A percentile compares a stretch with the other conserved stretches of the same genome.
Conservation (phyloP, 2,888 invertebrate species). For the Halictus quadricinctus region DNA sequence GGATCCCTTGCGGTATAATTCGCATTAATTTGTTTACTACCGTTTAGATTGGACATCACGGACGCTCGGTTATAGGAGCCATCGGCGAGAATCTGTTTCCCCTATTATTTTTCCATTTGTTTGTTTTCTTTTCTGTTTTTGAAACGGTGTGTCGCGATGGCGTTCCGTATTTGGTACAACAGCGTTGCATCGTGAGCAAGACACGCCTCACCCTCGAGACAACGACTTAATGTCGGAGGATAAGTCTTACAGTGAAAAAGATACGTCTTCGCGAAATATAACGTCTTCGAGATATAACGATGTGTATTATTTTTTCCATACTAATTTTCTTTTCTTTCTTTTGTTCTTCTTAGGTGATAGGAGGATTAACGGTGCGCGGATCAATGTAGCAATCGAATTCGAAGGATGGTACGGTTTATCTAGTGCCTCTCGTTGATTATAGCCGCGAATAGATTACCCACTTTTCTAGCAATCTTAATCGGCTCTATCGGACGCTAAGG, state of each 20-base stretch:
- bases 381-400: neutral
- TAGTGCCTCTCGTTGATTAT: slow-evolving; percentile 38
- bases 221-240: slow-evolving; percentile 26
- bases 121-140: neutral
- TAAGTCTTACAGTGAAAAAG: slow-evolving; percentile 34
- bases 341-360: neutral
- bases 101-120: neutral
- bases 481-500: slow-evolving; percentile 30
- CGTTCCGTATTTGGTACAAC: slow-evolving; percentile 15
- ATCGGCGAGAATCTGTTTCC: slow-evolving; percentile 4
- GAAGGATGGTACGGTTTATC: slow-evolving; percentile 14
- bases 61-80: slow-evolving; percentile 34
- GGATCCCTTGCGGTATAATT: slow-evolving; percentile 62
- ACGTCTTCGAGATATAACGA: slow-evolving; percentile 24
- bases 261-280: slow-evolving; percentile 29
- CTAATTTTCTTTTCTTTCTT: neutral
- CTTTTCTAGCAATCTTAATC: slow-evolving; percentile 24
- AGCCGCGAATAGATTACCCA: slow-evolving; percentile 44
- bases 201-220: slow-evolving; percentile 20
- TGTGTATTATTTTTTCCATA: neutral
- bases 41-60: slow-evolving; percentile 55
- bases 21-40: slow-evolving; percentile 61
- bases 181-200: slow-evolving; percentile 11
- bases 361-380: slow-evolving; percentile 8
- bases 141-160: slow-evolving; percentile 10